Conservation (phyloP, 2,888 invertebrate genomes). For the Tetropium fuscum region DNA sequence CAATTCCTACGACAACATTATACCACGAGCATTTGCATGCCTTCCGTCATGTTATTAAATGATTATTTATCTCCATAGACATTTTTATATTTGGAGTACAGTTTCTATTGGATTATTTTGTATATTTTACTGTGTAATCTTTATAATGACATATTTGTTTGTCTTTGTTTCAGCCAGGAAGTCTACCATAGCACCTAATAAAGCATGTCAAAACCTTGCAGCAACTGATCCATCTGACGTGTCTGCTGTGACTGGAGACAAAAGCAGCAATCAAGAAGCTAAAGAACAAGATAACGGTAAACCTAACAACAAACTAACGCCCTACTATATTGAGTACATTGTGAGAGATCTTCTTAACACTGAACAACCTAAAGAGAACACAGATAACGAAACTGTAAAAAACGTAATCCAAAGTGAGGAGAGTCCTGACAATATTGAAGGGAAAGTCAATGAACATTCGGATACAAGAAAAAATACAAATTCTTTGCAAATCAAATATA, state of each 20-base stretch:
- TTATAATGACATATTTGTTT: slow-evolving; percentile 45
- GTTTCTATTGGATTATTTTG: too few relatives aligned
- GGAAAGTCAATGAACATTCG: neutral
- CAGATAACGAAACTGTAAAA: neutral
- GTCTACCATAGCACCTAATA: slow-evolving; percentile 69
- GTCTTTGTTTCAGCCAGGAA: slow-evolving; percentile 73
- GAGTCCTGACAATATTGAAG: neutral
- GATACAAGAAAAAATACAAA: neutral
- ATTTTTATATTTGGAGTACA: too few relatives aligned
- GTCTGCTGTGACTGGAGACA: slow-evolving; percentile 6
- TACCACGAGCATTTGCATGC: too few relatives aligned
- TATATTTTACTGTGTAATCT: too few relatives aligned
- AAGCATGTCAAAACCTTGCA: slow-evolving; percentile 35
- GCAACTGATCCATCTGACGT: slow-evolving; percentile 7
- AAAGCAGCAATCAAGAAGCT: slow-evolving; percentile 40
- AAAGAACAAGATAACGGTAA: slow-evolving; percentile 38
- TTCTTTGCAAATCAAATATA: too few relatives aligned
- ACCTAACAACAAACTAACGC: slow-evolving; percentile 38
- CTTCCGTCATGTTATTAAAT: too few relatives aligned
- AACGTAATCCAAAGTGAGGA: slow-evolving; percentile 52
- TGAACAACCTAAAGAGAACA: slow-evolving; percentile 4
- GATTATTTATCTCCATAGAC: too few relatives aligned
- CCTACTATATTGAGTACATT: slow-evolving; percentile 49
- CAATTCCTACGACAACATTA: too few relatives aligned
- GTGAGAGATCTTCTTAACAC: slow-evolving; percentile 37